Percentiles rank a stretch among this genome's conserved stretches.
Conservation (phyloP, 2,113 vertebrate species). For the Protomyctophum bolini region DNA sequence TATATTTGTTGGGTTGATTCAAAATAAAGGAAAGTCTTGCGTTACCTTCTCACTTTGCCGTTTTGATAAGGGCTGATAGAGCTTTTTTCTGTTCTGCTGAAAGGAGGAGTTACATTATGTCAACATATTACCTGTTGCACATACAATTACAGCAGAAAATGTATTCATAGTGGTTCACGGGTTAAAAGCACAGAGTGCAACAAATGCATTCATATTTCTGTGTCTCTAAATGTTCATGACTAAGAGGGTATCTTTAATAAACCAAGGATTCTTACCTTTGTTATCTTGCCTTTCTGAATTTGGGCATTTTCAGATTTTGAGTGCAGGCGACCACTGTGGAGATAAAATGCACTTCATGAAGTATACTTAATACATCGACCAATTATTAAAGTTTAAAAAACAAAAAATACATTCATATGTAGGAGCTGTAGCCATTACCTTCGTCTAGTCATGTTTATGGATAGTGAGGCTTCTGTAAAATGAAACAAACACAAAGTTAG, state of each 20-base stretch:
- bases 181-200: background rate
- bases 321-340: conserved; percentile 83
- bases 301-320: conserved; percentile 71
- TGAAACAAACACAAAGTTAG: background rate
- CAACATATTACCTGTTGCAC: background rate
- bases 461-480: conserved; percentile 21
- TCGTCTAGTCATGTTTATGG: conserved; percentile 81
- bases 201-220: background rate
- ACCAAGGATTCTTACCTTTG: conserved; percentile 75
- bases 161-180: background rate
- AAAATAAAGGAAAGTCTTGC: background rate
- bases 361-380: background rate
- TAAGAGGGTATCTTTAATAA: background rate
- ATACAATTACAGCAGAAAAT: too few species aligned
- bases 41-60: conserved; percentile 45
- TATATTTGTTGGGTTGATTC: background rate
- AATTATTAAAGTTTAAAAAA: background rate
- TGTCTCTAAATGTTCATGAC: conserved; percentile 30
- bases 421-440: conserved; percentile 73
- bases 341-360: conserved; percentile 2
- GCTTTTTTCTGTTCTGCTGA: conserved; percentile 78
- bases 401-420: background rate
- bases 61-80: conserved; percentile 57
- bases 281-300: conserved; percentile 45
- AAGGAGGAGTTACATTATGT: conserved; percentile 36